These are phyloP conservation scores for Aplysina aerophoba DNA, from an alignment of 37 sponge, comb jelly and placozoan genomes.

Conservation along the genomic window DNA sequence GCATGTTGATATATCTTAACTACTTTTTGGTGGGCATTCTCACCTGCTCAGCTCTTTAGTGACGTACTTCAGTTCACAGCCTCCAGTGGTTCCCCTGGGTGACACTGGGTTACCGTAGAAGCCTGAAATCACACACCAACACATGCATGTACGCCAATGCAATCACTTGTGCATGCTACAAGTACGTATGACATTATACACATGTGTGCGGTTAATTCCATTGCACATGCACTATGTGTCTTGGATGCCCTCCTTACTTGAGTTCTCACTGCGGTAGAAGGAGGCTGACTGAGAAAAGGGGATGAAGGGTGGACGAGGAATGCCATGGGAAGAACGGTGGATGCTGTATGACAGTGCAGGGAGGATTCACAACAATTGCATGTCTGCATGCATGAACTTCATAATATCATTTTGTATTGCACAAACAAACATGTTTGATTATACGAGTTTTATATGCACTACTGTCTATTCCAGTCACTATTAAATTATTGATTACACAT, in stretches of 20 bases:
- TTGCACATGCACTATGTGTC: not conserved
- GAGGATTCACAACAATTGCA: not conserved
- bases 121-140: not conserved
- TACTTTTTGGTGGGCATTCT: too few species aligned
- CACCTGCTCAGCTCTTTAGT: too few species aligned
- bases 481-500: too few species aligned
- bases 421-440: not conserved
- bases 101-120: too few species aligned
- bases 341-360: not conserved
- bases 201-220: not conserved
- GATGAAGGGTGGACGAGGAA: not conserved
- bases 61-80: too few species aligned
- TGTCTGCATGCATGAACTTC: too few species aligned
- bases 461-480: too few species aligned
- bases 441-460: not conserved
- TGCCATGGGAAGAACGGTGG: not conserved
- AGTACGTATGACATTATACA: not conserved
- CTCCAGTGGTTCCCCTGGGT: too few species aligned
- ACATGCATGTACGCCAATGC: not conserved
- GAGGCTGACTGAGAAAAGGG: not conserved
- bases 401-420: not conserved
- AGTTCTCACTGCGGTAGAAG: slow-evolving; percentile 4
- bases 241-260: too few species aligned
- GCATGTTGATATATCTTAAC: too few species aligned
- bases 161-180: not conserved